phyloP scores from a whole-genome alignment of 1,140 invertebrate species.

The Anoplolepis gracilipes region DNA sequence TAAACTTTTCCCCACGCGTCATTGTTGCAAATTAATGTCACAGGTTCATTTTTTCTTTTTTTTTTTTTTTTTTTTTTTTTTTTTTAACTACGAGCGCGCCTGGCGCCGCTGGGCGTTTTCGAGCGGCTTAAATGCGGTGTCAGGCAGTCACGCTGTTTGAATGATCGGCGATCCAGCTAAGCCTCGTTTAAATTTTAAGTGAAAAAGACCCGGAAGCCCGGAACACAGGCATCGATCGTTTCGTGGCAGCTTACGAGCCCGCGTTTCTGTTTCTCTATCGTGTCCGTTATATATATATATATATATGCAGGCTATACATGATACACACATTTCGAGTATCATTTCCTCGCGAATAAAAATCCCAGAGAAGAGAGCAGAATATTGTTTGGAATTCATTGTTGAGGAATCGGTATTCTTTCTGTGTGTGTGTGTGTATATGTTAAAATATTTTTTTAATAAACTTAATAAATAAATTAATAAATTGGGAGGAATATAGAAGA shows the following conservation, averaged over 20 bases:
- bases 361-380: background rate
- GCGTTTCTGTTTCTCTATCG: slow-evolving; percentile 58
- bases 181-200: slow-evolving; percentile 65
- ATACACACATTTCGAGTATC: background rate
- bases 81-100: slow-evolving; percentile 39
- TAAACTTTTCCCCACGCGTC: slow-evolving; percentile 28
- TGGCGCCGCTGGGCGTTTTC: too few relatives aligned
- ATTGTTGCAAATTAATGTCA: slow-evolving; percentile 56
- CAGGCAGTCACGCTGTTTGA: slow-evolving; percentile 61
- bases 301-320: too few relatives aligned
- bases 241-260: slow-evolving; percentile 49
- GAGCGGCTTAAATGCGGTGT: slow-evolving; percentile 60
- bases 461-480: too few relatives aligned
- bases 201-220: slow-evolving; percentile 39
- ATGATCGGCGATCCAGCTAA: slow-evolving; percentile 64
- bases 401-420: too few relatives aligned
- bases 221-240: slow-evolving; percentile 55
- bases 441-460: too few relatives aligned
- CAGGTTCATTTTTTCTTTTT: slow-evolving; percentile 46
- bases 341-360: slow-evolving; percentile 14
- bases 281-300: background rate
- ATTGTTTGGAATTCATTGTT: background rate
- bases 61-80: slow-evolving; percentile 41
- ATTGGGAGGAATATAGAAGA: too few relatives aligned
- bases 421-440: too few relatives aligned